Percentiles rank a stretch among this genome's conserved stretches.
These are phyloP conservation scores for Sebastes umbrosus DNA, from an alignment of 2,797 vertebrate genomes.

Conservation along the genomic window DNA sequence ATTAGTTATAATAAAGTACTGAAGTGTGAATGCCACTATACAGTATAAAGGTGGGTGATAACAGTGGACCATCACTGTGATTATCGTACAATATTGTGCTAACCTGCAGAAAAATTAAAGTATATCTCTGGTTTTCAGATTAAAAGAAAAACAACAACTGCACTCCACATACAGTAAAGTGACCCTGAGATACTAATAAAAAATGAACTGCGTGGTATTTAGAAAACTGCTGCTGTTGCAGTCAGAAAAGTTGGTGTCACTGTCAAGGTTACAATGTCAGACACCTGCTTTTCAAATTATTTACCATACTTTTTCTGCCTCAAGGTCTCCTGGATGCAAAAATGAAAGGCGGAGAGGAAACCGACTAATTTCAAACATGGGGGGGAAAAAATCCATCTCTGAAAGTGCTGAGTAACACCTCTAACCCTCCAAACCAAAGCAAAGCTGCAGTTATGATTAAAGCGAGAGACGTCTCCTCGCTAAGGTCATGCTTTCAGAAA, in stretches of 20 bases:
- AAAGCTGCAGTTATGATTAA: slow-evolving; percentile 54
- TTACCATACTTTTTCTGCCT: neutral
- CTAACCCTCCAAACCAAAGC: slow-evolving; percentile 34
- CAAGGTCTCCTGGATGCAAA: slow-evolving; percentile 4
- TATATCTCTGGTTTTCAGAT: neutral
- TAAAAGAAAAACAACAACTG: neutral
- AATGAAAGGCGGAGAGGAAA: slow-evolving; percentile 11
- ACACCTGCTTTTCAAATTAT: slow-evolving; percentile 14
- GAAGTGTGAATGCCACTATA: neutral
- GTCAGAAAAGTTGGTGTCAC: slow-evolving; percentile 7
- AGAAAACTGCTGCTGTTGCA: neutral
- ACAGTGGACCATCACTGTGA: neutral
- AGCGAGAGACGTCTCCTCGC: slow-evolving; percentile 38
- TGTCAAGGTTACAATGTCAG: neutral
- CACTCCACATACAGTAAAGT: neutral
- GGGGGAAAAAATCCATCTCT: neutral
- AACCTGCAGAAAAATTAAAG: neutral
- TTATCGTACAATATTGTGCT: neutral
- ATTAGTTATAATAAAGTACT: neutral
- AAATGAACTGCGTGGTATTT: neutral
- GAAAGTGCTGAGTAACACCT: slow-evolving; percentile 66
- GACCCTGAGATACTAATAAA: neutral
- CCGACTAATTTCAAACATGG: slow-evolving; percentile 21
- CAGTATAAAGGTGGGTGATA: neutral
- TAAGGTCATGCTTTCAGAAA: slow-evolving; percentile 76